A percentile compares a stretch with the other conserved stretches of the same genome.
Conservation (phyloP, 2,888 invertebrate genomes). For the Strigamia maritima region DNA sequence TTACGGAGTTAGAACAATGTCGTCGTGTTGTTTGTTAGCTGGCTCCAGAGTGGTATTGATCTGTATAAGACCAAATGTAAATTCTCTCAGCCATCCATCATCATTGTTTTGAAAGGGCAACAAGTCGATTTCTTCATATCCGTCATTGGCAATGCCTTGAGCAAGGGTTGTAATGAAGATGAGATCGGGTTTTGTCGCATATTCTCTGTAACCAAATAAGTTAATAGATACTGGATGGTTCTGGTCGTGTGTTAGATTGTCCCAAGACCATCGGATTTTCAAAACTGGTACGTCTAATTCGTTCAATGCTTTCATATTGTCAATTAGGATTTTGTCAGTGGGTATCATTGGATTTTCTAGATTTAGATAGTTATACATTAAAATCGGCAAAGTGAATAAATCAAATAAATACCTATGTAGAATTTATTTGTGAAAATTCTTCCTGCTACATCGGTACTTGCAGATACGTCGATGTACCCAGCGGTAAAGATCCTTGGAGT, state of each 20-base stretch:
- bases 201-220: slow-evolving; percentile 83
- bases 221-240: slow-evolving; percentile 75
- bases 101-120: slow-evolving; percentile 65
- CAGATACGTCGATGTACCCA: slow-evolving; percentile 81
- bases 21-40: slow-evolving; percentile 62
- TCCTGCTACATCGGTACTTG: slow-evolving; percentile 75
- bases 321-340: slow-evolving; percentile 74
- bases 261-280: slow-evolving; percentile 76
- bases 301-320: slow-evolving; percentile 63
- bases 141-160: slow-evolving; percentile 61
- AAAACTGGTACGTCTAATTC: slow-evolving; percentile 70
- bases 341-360: slow-evolving; percentile 78
- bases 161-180: slow-evolving; percentile 64
- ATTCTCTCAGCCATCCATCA: slow-evolving; percentile 66
- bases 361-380: slow-evolving; percentile 11
- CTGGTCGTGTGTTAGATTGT: slow-evolving; percentile 76
- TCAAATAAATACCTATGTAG: slow-evolving; percentile 73
- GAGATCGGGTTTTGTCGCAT: slow-evolving; percentile 73
- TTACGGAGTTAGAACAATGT: not conserved
- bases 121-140: slow-evolving; percentile 70
- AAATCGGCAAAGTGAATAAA: not conserved
- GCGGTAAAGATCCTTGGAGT: slow-evolving; percentile 83
- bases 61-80: slow-evolving; percentile 81
- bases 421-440: slow-evolving; percentile 85
- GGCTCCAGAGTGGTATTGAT: slow-evolving; percentile 77